These are phyloP conservation scores for Sitta europaea DNA, from an alignment of 2,113 vertebrate species.

Conservation along the genomic window DNA sequence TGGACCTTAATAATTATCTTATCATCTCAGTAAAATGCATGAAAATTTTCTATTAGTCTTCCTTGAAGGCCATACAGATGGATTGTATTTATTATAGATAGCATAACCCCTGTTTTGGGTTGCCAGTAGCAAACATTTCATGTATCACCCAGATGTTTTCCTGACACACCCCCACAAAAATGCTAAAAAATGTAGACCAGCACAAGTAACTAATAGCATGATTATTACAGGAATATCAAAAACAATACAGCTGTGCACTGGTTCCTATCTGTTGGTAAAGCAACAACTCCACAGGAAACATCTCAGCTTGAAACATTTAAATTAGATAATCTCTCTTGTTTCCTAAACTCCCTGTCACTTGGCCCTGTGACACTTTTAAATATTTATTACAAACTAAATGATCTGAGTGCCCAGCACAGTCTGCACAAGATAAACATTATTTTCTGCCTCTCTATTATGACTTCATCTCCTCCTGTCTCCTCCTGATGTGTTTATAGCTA, in stretches of 20 bases:
- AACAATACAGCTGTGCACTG: background rate
- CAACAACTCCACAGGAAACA: conserved; percentile 47
- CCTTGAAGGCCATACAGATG: background rate
- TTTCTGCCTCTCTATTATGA: conserved; percentile 29
- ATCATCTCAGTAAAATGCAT: conserved; percentile 35
- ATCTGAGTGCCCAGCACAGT: conserved; percentile 41
- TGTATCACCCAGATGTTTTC: background rate
- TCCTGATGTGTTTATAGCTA: background rate
- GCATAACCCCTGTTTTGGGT: conserved; percentile 39
- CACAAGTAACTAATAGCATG: conserved; percentile 54
- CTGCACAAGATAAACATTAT: conserved; percentile 33
- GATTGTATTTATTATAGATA: conserved; percentile 26
- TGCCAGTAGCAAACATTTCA: conserved; percentile 33
- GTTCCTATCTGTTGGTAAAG: conserved; percentile 32
- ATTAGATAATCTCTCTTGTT: conserved; percentile 57
- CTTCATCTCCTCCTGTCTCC: conserved; percentile 28
- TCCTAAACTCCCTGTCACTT: conserved; percentile 52
- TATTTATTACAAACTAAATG: conserved; percentile 60
- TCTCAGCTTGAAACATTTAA: conserved; percentile 61
- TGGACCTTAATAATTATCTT: conserved; percentile 40
- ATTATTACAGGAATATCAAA: conserved; percentile 34
- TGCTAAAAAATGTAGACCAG: background rate
- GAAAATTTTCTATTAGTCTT: conserved; percentile 28
- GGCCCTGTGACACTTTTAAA: conserved; percentile 42
- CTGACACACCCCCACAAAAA: background rate